Evolutionary conservation across 2,113 vertebrate genomes (phyloP), one percentile per base, ranked within the genome.

Genomic region (Tupaia tana): DNA sequence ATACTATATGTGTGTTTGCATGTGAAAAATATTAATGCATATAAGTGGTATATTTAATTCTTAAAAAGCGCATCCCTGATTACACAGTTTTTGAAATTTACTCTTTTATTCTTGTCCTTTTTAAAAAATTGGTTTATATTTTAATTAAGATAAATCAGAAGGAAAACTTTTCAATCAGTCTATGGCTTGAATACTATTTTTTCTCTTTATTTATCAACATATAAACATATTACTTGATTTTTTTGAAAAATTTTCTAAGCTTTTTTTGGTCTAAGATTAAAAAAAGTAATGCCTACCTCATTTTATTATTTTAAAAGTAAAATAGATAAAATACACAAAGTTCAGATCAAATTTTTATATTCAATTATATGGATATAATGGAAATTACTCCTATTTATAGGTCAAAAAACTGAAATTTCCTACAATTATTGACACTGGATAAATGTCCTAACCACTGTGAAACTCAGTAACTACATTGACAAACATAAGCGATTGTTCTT

Each of bases 231-330:
- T 94, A 29, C 8, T n/a, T 69, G 3, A 66, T 90, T 18, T 2
- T 22, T 71, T 92, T 90, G 43, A 18, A 70, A 18, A 66, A 81
- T 11, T 66, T 94, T 87, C 70, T 25, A 58, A 70, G 64, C 13
- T 73, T 83, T 86, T 80, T 8, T 88, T 84, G 71, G 59, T 58
- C 13, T 89, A 73, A 93, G 31, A 64, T 81, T 22, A 64, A 70
- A 74, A 96, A 79, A 19, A 94, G 31, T 83, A 56, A 31, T 22
- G 3, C 18, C 43, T 86, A 34, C 15, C 15, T 90, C 43, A 20
- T 70, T 58, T 84, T 74, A 12, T 69, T 58, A 81, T 86, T 71
- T 86, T 58, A 77, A 95, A 90, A 59, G 58, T 18, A 85, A 92
- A 69, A 66, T 59, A 75, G 74, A 56, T 71, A 34, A 88, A 8